Evolutionary conservation across 2,888 invertebrate species (phyloP), one percentile per base, ranked within the genome.

Genomic region (Mesoligia furuncula): DNA sequence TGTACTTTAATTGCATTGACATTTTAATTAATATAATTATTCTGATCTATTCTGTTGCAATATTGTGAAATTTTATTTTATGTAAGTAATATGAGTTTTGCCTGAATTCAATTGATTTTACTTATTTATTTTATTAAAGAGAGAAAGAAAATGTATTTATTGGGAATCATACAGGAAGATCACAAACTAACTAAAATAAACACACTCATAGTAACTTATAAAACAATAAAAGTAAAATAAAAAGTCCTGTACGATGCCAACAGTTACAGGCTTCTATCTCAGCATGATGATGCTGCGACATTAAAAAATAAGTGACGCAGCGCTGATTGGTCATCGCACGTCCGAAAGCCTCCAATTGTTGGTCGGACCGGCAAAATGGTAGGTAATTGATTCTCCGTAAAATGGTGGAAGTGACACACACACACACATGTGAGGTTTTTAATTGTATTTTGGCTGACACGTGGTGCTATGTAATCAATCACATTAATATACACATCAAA

Each of bases 311-410:
- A 59, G 17, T 59, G 17, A 27, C 17, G 27, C 15, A 27, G 6
- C 11, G 20, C 20, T 20, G 45, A 59, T 54, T 70, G 73, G 71
- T 42, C 71, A 72, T 64, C 69, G 59, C 24, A 59, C 67, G 17
- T 80, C 36, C 11, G 1, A 79, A 82, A 31, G 13, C 45, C 24
- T 39, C 20, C 0, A 24, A 57, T 39, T 66, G 57, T 75, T 69
- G 68, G 27, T 42, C 17, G 6, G 24, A 15, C 36, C 42, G 11
- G 24, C 17, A 7, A 39, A 76, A 39, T 36, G n/a, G n/a, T n/a
- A n/a, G 36, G 24, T 45, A 77, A 66, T 67, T 62, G 27, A 59
- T 73, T 77, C 54, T 61, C n/a, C 24, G n/a, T 36, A 73, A 69
- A 54, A 2, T 24, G 36, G 31, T 8, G 54, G 20, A 24, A 27